These are phyloP conservation scores for Gadus chalcogrammus DNA, from an alignment of 2,113 vertebrate species.

Conservation along the genomic window DNA sequence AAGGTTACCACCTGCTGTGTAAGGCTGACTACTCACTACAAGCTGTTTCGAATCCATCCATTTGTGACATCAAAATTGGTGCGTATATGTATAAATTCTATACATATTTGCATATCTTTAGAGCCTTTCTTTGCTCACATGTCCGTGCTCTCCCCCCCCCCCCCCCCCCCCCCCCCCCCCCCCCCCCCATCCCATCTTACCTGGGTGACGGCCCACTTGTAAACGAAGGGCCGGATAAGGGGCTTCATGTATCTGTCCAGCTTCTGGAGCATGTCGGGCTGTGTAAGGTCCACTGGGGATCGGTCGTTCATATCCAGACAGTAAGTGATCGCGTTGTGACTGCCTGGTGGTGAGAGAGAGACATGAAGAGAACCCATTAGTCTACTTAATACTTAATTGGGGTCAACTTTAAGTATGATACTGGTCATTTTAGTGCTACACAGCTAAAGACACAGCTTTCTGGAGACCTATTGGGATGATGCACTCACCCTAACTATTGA, in stretches of 20 bases:
- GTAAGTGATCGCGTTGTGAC: slow-evolving; percentile 78
- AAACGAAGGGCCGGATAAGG: slow-evolving; percentile 74
- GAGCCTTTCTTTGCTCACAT: too few species aligned
- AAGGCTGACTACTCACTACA: not conserved
- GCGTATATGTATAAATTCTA: too few species aligned
- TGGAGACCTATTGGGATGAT: too few species aligned
- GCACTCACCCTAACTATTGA: too few species aligned
- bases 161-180: too few species aligned
- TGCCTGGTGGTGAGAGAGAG: slow-evolving; percentile 54
- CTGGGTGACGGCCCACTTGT: slow-evolving; percentile 78
- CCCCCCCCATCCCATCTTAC: slow-evolving; percentile 31
- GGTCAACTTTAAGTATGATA: too few species aligned
- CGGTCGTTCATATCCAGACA: slow-evolving; percentile 74
- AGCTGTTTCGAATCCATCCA: not conserved
- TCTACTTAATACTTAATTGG: too few species aligned
- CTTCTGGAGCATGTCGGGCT: slow-evolving; percentile 75
- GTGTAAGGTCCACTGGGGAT: slow-evolving; percentile 73
- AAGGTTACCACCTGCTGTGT: not conserved
- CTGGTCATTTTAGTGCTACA: too few species aligned
- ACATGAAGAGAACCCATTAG: not conserved
- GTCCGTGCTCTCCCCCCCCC: too few species aligned
- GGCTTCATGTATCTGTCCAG: slow-evolving; percentile 78
- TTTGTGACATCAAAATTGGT: not conserved
- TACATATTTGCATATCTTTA: too few species aligned
- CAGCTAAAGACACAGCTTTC: not conserved